These are phyloP conservation scores for Heterochromis multidens DNA, from an alignment of 2,113 vertebrate genomes.

Conservation along the genomic window DNA sequence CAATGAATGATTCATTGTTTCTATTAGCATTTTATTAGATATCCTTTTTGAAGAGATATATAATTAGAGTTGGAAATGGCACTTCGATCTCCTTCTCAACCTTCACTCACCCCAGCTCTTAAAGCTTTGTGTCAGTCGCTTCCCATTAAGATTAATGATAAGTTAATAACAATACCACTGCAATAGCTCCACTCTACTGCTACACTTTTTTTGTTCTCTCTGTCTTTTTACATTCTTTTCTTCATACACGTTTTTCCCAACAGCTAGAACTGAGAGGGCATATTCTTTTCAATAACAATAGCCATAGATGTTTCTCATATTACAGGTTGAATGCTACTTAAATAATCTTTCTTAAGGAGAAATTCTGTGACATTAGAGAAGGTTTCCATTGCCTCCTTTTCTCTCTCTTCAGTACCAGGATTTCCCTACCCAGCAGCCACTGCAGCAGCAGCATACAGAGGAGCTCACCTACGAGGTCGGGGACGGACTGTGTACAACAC, in stretches of 20 bases:
- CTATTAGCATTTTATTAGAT: conserved; percentile 71
- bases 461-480: conserved; percentile 89
- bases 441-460: conserved; percentile 89
- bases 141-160: conserved; percentile 62
- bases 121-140: conserved; percentile 37
- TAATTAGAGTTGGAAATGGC: conserved; percentile 56
- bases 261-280: not conserved
- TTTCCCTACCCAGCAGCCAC: conserved; percentile 93
- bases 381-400: not conserved
- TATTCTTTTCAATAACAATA: not conserved
- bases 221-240: not conserved
- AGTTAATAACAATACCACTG: conserved; percentile 53
- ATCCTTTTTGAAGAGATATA: conserved; percentile 62
- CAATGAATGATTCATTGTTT: conserved; percentile 74
- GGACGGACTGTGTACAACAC: conserved; percentile 95
- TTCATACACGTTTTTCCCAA: not conserved
- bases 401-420: conserved; percentile 83
- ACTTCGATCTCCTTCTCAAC: conserved; percentile 3
- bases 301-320: not conserved
- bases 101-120: not conserved
- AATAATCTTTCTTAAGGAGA: not conserved
- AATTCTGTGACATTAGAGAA: not conserved
- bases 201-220: not conserved
- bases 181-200: not conserved
- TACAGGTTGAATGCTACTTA: not conserved